Percentiles rank a stretch among this genome's conserved stretches.
Conservation (phyloP, 2,113 vertebrate species). For the Pelodiscus sinensis region DNA sequence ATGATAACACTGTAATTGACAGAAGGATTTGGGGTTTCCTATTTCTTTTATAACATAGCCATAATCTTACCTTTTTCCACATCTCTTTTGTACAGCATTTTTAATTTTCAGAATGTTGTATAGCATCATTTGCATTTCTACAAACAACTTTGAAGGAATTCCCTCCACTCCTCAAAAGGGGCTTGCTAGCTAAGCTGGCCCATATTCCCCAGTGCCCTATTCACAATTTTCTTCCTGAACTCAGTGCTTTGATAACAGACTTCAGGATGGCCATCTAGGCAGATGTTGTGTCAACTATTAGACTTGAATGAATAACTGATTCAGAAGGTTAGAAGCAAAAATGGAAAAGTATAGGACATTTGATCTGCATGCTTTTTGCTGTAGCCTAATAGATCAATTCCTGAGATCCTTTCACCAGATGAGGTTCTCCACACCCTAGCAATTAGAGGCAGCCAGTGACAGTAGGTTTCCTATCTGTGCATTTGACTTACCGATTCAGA, state of each 20-base stretch:
- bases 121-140: neutral
- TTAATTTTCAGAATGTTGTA: accelerated
- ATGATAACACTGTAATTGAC: neutral
- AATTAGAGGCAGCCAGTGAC: neutral
- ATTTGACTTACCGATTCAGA: neutral
- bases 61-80: neutral
- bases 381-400: neutral
- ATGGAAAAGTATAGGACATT: neutral
- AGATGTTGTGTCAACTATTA: neutral
- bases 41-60: accelerated
- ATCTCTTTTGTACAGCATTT: neutral
- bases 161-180: neutral
- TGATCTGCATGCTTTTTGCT: neutral
- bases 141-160: neutral
- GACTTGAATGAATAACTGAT: neutral
- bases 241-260: neutral
- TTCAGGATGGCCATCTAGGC: neutral
- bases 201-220: neutral
- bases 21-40: neutral
- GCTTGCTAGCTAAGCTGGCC: accelerated
- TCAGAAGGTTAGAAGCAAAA: neutral
- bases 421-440: neutral
- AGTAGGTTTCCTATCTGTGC: neutral
- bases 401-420: accelerated
- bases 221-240: neutral